Conservation (phyloP, 2,113 vertebrate genomes). For the Orcinus orca region DNA sequence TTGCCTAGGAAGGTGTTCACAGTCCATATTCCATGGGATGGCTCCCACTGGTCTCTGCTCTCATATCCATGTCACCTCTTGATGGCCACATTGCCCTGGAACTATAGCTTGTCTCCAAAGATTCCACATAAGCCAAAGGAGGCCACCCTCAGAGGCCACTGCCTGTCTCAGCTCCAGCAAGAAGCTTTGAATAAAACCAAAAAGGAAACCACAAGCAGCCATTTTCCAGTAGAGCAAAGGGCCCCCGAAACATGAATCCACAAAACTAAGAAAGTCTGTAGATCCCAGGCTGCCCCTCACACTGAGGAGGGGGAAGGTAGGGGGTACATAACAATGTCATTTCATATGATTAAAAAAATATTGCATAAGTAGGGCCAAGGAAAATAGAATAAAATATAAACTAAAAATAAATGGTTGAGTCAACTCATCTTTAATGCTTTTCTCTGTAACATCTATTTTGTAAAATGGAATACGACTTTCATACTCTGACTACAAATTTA, state of each 20-base stretch:
- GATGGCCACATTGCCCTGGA: background rate
- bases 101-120: background rate
- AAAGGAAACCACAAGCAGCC: background rate
- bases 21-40: background rate
- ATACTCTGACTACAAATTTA: constrained; percentile 87
- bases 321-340: background rate
- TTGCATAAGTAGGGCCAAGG: constrained; percentile 73
- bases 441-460: constrained; percentile 81
- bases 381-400: constrained; percentile 84
- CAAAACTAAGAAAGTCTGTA: background rate
- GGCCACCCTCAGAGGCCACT: background rate
- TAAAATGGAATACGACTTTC: constrained; percentile 87
- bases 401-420: constrained; percentile 84
- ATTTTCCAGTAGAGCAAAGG: constrained; percentile 3
- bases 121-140: background rate
- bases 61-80: background rate
- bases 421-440: constrained; percentile 85
- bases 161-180: background rate
- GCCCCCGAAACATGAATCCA: background rate
- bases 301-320: background rate
- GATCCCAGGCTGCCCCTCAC: background rate
- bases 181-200: background rate
- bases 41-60: background rate
- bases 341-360: constrained; percentile 48
- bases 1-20: background rate